Conservation (phyloP, 2,888 invertebrate species). For the Cantharis nigra region DNA sequence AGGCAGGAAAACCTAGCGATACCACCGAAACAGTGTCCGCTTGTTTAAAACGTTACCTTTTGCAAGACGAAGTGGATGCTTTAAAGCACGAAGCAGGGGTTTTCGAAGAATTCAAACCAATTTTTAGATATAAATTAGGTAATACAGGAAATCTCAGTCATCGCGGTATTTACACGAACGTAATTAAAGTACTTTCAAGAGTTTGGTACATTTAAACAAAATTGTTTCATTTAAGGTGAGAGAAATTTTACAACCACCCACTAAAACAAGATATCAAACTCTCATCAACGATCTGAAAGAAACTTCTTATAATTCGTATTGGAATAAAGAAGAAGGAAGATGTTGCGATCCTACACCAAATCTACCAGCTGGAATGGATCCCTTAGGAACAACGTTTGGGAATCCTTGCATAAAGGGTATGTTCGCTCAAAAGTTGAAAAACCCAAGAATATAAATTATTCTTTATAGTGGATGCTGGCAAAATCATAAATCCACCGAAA, state of each 20-base stretch:
- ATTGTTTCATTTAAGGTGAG: conserved; percentile 30
- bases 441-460: not conserved
- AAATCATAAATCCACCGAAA: conserved; percentile 54
- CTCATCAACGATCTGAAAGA: conserved; percentile 57
- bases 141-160: conserved; percentile 39
- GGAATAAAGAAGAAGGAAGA: conserved; percentile 56
- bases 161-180: conserved; percentile 39
- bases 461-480: conserved; percentile 39
- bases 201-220: not conserved
- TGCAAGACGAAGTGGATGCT: conserved; percentile 47
- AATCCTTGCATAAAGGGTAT: conserved; percentile 33
- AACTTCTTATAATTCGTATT: conserved; percentile 57
- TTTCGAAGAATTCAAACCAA: conserved; percentile 26
- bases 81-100: conserved; percentile 44
- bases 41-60: conserved; percentile 42
- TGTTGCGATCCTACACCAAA: conserved; percentile 53
- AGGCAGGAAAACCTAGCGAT: conserved; percentile 46
- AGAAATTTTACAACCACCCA: conserved; percentile 46
- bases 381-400: conserved; percentile 54
- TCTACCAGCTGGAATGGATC: conserved; percentile 55
- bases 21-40: conserved; percentile 36
- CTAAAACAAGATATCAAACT: conserved; percentile 55
- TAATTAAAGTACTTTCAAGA: conserved; percentile 3
- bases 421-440: not conserved
- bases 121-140: conserved; percentile 30